phyloP scores from a whole-genome alignment of 2,113 vertebrate genomes.

The Leptobrachium ailaonicum region DNA sequence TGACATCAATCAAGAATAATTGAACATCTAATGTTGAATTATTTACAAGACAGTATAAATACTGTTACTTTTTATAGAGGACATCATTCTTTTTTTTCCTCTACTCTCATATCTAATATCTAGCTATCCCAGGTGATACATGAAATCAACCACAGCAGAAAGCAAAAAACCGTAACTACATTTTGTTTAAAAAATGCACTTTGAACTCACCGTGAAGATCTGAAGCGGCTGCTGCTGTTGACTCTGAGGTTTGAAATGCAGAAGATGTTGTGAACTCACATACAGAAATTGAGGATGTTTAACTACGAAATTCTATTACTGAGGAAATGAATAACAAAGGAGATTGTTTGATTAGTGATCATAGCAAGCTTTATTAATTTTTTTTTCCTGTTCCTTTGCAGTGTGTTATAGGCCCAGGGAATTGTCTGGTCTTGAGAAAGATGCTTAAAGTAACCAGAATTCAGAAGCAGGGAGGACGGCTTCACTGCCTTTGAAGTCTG shows the following conservation, averaged over 20 bases:
- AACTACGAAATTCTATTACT: background rate
- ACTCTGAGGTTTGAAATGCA: constrained; percentile 1
- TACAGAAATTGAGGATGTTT: constrained; percentile 3
- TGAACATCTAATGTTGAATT: too few relatives aligned
- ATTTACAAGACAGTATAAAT: too few relatives aligned
- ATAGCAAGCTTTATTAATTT: background rate
- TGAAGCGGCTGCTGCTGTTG: background rate
- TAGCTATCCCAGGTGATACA: too few relatives aligned
- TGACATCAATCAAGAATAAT: too few relatives aligned
- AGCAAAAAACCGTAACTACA: background rate
- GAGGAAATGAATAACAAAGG: background rate
- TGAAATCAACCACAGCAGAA: too few relatives aligned
- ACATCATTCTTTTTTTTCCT: too few relatives aligned
- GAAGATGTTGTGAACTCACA: background rate
- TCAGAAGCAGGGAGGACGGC: background rate
- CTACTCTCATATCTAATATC: too few relatives aligned
- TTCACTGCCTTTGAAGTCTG: background rate
- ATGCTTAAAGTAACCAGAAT: background rate
- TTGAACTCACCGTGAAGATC: constrained; percentile 6
- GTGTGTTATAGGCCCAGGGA: background rate
- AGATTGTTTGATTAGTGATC: constrained; percentile 14
- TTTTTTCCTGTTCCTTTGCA: constrained; percentile 1
- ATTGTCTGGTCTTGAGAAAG: background rate
- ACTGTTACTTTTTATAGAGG: too few relatives aligned
- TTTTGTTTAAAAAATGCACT: background rate